phyloP scores from a whole-genome alignment of 2,888 invertebrate genomes.

The Orthosia gothica region DNA sequence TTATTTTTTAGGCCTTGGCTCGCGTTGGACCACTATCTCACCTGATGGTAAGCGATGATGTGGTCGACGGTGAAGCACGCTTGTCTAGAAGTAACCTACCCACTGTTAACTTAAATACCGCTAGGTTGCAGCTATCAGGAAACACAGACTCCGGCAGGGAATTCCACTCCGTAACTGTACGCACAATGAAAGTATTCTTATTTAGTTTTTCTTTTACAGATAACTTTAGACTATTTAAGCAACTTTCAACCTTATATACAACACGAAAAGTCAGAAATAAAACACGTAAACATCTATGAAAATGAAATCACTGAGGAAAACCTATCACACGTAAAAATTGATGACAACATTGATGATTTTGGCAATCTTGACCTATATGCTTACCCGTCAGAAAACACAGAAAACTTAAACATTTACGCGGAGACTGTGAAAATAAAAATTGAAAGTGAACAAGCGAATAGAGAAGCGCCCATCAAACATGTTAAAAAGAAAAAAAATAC shows the following conservation, averaged over 20 bases:
- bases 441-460: neutral
- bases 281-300: neutral
- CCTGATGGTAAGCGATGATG: no score
- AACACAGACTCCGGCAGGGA: no score
- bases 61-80: no score
- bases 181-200: no score
- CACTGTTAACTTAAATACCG: no score
- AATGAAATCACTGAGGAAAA: neutral
- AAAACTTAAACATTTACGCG: slow-evolving; percentile 26
- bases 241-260: slow-evolving; percentile 17
- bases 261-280: neutral
- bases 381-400: neutral
- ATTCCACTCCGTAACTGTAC: no score
- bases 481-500: slow-evolving; percentile 4
- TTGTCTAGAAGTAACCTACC: no score
- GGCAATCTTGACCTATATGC: slow-evolving; percentile 5
- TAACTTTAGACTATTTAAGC: slow-evolving; percentile 35
- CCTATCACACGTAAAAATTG: neutral
- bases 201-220: slow-evolving; percentile 38
- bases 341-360: neutral
- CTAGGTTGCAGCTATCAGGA: no score
- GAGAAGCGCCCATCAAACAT: neutral
- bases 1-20: no score
- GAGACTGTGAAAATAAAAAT: slow-evolving; percentile 32
- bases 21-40: no score